Base-by-base conservation (phyloP, 2,797 vertebrate species). In the Semotilus atromaculatus region DNA sequence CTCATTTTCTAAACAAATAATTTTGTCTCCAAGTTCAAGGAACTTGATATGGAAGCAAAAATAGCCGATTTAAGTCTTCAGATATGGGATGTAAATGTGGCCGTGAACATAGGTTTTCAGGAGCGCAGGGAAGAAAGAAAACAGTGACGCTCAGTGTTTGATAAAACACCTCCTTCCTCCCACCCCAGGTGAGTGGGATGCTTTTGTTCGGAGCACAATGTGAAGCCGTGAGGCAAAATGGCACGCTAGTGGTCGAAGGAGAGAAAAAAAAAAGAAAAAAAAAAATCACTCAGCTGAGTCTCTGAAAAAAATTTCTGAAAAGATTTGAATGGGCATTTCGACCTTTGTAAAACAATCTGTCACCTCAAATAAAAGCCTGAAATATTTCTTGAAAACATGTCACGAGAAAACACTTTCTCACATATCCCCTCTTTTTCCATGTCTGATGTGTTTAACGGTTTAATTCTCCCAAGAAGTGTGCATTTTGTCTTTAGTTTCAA, bases 31-130 rank as follows among this genome's bases (percentile, higher is more conserved):
- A 58, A 55, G 73, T 75, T 55, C 34, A 48, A 53, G 29, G 21
- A 38, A 53, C 8, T 88, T 93, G 92, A 94, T 91, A 90, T 92
- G 91, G 92, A 93, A 94, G 88, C 91, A 91, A 88, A 94, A 93
- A 93, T 7, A 86, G 86, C 90, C 38, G 40, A 84, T 86, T 60
- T 82, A 82, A 5, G 51, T 88, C 75, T 86, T 90, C 90, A 93
- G 86, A 92, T 92, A 81, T 85, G 23, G 64, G 84, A 88, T 60
- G 51, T 51, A 29, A 64, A 75, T 38, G 60, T 38, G 73, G 2
- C 48, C 8, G 19, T 21, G 19, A 43, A n/a, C 4, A 19, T 38
- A 51, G 40, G 29, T n/a, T 60, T 82, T 45, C 0, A 43, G 38
- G 11, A 75, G 43, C 4, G 9, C 7, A 43, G 4, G 45, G 4